These are phyloP conservation scores for Lota lota DNA, from an alignment of 2,113 vertebrate species.

Conservation along the genomic window DNA sequence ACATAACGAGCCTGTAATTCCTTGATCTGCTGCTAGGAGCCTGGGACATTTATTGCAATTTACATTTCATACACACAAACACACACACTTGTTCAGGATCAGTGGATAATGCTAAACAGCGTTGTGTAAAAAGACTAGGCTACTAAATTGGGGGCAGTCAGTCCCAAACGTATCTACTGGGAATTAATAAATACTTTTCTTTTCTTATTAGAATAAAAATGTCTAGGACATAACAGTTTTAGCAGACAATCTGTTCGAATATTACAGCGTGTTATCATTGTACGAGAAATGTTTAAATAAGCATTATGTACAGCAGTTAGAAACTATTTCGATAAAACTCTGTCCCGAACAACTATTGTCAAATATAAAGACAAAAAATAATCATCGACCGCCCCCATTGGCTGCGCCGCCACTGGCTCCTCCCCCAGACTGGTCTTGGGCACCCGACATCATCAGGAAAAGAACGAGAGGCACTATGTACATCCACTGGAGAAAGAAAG, in stretches of 20 bases:
- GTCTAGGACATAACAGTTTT: slow-evolving; percentile 1
- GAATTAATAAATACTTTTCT: slow-evolving; percentile 61
- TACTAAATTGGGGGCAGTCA: too few relatives aligned
- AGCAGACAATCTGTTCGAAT: slow-evolving; percentile 3
- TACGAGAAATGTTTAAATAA: slow-evolving; percentile 34
- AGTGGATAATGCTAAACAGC: too few relatives aligned
- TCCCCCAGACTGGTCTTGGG: slow-evolving; percentile 85
- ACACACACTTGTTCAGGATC: too few relatives aligned
- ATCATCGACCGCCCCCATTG: slow-evolving; percentile 75
- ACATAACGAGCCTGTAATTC: too few relatives aligned
- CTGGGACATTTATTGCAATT: too few relatives aligned
- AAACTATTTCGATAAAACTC: slow-evolving; percentile 15
- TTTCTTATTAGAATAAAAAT: slow-evolving; percentile 58
- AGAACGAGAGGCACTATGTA: slow-evolving; percentile 92
- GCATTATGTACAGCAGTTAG: slow-evolving; percentile 56
- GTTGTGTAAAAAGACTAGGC: too few relatives aligned
- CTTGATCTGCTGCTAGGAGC: too few relatives aligned
- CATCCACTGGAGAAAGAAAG: slow-evolving; percentile 81
- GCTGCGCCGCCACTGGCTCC: slow-evolving; percentile 76
- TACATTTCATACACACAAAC: too few relatives aligned
- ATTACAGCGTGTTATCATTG: neutral
- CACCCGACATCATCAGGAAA: slow-evolving; percentile 94
- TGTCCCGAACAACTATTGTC: slow-evolving; percentile 10
- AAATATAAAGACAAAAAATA: slow-evolving; percentile 1
- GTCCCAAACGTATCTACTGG: too few relatives aligned